phyloP scores from a whole-genome alignment of 1,140 invertebrate genomes.

The Drosophila setifemur region DNA sequence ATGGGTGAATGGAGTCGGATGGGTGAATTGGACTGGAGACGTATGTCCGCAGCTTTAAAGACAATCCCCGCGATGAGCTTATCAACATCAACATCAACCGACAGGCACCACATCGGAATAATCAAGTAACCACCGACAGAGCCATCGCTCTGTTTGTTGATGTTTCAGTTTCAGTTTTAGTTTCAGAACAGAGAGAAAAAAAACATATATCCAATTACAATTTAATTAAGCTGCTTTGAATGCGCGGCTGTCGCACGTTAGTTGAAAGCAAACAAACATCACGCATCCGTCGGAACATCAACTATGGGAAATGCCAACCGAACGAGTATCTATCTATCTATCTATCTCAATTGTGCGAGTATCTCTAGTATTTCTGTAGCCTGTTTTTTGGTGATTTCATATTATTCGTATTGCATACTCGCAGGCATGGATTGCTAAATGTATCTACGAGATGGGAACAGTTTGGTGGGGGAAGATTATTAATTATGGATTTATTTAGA shows the following conservation, averaged over 20 bases:
- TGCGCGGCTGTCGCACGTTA: constrained; percentile 24
- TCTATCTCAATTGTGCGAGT: too few species aligned
- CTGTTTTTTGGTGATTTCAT: too few species aligned
- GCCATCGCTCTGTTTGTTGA: constrained; percentile 14
- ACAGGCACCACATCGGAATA: constrained; percentile 6
- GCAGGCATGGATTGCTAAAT: too few species aligned
- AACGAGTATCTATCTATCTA: constrained; percentile 1
- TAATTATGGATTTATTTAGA: too few species aligned
- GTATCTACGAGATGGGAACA: too few species aligned
- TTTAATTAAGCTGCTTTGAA: constrained; percentile 70
- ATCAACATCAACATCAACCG: constrained; percentile 35
- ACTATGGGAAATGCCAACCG: constrained; percentile 16
- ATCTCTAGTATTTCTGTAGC: too few species aligned
- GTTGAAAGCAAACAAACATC: constrained; percentile 11
- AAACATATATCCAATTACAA: constrained; percentile 69
- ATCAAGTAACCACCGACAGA: background rate
- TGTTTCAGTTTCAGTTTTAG: background rate
- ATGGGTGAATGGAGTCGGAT: background rate
- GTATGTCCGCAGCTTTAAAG: constrained; percentile 39
- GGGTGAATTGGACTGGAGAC: constrained; percentile 3
- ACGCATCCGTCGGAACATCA: constrained; percentile 5
- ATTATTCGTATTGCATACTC: too few species aligned
- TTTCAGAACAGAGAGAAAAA: constrained; percentile 4
- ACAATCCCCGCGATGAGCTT: constrained; percentile 36
- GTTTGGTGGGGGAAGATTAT: too few species aligned